Evolutionary conservation across 2,113 vertebrate genomes (phyloP).

Genomic region (Zingel zingel): DNA sequence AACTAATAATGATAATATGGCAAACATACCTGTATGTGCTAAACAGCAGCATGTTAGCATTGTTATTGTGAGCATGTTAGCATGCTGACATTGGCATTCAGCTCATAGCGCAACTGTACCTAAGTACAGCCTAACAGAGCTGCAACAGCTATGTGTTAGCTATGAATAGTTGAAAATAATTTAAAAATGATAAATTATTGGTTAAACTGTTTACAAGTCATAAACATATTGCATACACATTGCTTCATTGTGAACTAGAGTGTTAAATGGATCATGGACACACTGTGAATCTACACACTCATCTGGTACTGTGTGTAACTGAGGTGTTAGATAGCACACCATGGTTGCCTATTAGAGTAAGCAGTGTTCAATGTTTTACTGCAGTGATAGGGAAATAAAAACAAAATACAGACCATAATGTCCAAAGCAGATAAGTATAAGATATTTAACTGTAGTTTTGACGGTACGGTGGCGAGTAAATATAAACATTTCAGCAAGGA

Average conservation of each 20-base stretch:
- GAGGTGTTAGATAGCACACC: neutral
- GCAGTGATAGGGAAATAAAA: neutral
- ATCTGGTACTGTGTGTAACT: neutral
- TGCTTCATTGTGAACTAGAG: neutral
- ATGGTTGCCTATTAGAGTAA: neutral
- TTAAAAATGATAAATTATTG: neutral
- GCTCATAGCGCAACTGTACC: neutral
- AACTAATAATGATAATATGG: neutral
- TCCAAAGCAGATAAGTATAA: too few species aligned
- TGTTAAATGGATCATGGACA: neutral
- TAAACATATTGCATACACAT: neutral
- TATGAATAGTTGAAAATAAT: neutral
- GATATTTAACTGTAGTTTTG: neutral
- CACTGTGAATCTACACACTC: neutral
- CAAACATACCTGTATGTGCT: neutral
- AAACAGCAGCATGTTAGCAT: too few species aligned
- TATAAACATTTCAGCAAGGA: neutral
- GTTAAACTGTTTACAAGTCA: neutral
- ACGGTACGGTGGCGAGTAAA: neutral
- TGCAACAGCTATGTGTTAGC: too few species aligned
- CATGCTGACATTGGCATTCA: neutral
- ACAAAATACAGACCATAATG: neutral
- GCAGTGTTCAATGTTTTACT: constrained; percentile 5
- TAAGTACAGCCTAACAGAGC: too few species aligned
- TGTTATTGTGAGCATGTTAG: neutral